These are phyloP conservation scores for Gastracanthus pulcherrimus DNA, from an alignment of 2,888 invertebrate species.

Conservation along the genomic window DNA sequence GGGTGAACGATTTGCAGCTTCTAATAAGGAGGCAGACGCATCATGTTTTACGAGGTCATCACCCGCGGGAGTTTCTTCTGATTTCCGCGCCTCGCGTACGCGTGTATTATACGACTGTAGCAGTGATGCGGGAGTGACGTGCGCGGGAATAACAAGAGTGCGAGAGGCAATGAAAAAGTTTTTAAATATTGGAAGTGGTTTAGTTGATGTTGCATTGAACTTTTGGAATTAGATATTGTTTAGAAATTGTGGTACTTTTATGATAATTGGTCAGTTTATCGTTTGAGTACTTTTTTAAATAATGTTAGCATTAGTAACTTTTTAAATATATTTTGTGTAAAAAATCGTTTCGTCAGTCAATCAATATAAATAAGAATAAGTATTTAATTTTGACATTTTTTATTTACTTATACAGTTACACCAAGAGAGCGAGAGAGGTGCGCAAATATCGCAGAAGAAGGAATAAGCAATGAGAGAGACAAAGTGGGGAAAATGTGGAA, in stretches of 20 bases:
- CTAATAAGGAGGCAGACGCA: conserved; percentile 74
- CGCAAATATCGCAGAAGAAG: too few species aligned
- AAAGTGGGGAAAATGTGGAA: too few species aligned
- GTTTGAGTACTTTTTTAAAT: too few species aligned
- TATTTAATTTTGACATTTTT: too few species aligned
- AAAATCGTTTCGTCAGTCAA: background rate
- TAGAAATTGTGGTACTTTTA: background rate
- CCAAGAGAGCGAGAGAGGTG: too few species aligned
- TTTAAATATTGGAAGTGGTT: background rate
- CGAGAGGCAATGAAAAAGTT: background rate
- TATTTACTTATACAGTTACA: too few species aligned
- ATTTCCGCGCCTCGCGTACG: background rate
- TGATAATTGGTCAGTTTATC: too few species aligned
- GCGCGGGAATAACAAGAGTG: background rate
- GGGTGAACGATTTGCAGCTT: conserved; percentile 73
- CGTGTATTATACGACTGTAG: background rate
- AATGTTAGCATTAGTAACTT: too few species aligned
- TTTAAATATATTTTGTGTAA: background rate
- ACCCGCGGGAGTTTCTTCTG: conserved; percentile 16
- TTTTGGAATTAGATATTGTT: background rate
- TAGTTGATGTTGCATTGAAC: background rate
- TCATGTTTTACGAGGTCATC: conserved; percentile 72
- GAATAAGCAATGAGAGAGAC: too few species aligned
- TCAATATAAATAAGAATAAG: too few species aligned
- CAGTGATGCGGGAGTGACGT: background rate